Base-by-base conservation (phyloP, 2,113 vertebrate genomes). In the Leucopsar rothschildi region DNA sequence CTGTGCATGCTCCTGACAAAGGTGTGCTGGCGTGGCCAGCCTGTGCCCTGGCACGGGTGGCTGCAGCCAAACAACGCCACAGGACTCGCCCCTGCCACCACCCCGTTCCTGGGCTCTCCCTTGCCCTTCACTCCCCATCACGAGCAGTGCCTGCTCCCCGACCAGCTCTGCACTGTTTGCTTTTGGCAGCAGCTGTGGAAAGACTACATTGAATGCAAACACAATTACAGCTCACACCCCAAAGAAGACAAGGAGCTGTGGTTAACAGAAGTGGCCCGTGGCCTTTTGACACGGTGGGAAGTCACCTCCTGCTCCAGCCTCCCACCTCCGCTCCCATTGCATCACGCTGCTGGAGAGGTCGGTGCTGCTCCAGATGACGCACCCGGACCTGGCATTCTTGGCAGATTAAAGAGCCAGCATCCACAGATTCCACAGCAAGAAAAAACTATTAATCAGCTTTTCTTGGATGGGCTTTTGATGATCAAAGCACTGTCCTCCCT, bases 391-490 rank as follows among this genome's bases (percentile, higher is more conserved):
- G 19, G 47, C 82, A 95, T 97, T 96, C 95, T 90, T 78, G 44
- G 39, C n/a, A 83, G 76, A 94, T 94, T 52, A 96, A 94, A 92
- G 25, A 96, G 82, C 60, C 88, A 71, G 45, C 86, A 90, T 91
- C 68, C 90, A 90, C 72, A 84, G 84, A 97, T 95, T 95, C 91
- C 94, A 92, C 60, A 55, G 81, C 52, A 73, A 83, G 81, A 80
- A 95, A 94, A 94, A 92, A 60, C 64, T 64, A 80, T 84, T 96
- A 37, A 88, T 95, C 94, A 96, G 88, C 78, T 90, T 68, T 66
- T 91, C 49, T 59, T 5, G 5, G 90, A 76, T 16, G 12, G 39
- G 50, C 68, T 92, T 86, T 50, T 29, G 6, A 89, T 77, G 82
- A 96, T 80, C 89, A 96, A 96, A 92, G 77, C 76, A 20, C 44